phyloP scores from a whole-genome alignment of 2,888 invertebrate genomes.

The Ferrisia virgata region DNA sequence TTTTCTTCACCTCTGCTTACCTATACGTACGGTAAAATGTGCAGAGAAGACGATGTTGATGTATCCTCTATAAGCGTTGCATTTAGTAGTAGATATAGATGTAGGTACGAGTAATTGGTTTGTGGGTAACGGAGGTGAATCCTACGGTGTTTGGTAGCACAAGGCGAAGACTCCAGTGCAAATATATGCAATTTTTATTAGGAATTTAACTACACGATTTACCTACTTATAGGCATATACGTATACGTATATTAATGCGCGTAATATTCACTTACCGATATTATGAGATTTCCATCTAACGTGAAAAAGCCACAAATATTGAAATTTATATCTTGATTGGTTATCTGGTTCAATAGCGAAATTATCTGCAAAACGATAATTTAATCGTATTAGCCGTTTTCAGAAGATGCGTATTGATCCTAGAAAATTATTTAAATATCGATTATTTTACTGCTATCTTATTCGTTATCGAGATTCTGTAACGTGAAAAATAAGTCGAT shows the following conservation, averaged over 20 bases:
- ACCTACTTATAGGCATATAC: too few species aligned
- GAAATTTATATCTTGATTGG: slow-evolving; percentile 41
- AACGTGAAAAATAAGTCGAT: too few species aligned
- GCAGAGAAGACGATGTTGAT: background rate
- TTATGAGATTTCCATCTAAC: slow-evolving; percentile 41
- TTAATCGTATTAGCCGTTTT: background rate
- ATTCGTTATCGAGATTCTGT: too few species aligned
- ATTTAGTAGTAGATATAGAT: background rate
- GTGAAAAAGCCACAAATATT: slow-evolving; percentile 46
- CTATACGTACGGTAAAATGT: background rate
- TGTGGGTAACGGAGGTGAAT: background rate
- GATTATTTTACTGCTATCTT: background rate
- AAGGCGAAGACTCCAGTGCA: background rate
- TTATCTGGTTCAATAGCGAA: slow-evolving; percentile 36
- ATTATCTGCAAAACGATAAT: slow-evolving; percentile 39
- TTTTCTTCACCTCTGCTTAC: background rate
- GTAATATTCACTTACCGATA: slow-evolving; percentile 42
- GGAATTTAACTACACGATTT: too few species aligned
- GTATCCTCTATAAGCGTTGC: background rate
- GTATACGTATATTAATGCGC: background rate
- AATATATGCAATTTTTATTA: background rate
- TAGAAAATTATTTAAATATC: background rate
- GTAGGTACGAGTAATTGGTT: too few species aligned
- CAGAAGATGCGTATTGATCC: background rate
- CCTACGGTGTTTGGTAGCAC: background rate